These are phyloP conservation scores for Sitodiplosis mosellana DNA, from an alignment of 1,140 invertebrate species.

Conservation along the genomic window DNA sequence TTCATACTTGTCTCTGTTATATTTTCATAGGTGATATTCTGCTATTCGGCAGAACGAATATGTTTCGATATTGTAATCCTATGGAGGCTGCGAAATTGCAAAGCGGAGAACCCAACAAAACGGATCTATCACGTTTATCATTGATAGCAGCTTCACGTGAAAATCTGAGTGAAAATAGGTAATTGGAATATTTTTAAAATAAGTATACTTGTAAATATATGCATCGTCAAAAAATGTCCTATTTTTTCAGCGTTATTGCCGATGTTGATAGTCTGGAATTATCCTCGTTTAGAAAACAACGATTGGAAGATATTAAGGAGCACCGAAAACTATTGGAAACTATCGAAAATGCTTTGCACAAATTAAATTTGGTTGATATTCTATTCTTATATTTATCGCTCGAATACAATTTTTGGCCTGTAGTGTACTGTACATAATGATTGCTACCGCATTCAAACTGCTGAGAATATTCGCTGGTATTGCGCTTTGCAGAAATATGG, in stretches of 20 bases:
- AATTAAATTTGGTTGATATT: constrained; percentile 32
- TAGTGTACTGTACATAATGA: no score
- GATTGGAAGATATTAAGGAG: constrained; percentile 16
- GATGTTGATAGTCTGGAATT: no score
- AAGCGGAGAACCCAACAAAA: constrained; percentile 32
- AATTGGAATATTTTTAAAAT: no score
- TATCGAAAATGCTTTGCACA: constrained; percentile 31
- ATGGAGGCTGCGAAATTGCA: constrained; percentile 70
- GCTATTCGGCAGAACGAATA: constrained; percentile 70
- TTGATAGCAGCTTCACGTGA: constrained; percentile 60
- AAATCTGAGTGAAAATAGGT: constrained; percentile 25
- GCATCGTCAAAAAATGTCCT: no score
- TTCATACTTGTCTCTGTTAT: no score
- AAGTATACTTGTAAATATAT: no score
- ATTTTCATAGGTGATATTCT: no score
- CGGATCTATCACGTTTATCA: constrained; percentile 63
- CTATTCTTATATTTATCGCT: constrained; percentile 1
- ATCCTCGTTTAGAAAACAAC: no score
- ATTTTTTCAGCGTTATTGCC: no score
- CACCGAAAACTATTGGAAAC: constrained; percentile 25
- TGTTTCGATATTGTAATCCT: constrained; percentile 88
- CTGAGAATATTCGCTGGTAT: no score
- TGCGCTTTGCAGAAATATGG: no score
- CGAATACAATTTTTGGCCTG: constrained; percentile 2
- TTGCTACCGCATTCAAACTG: no score